Base-by-base conservation (phyloP, 2,113 vertebrate genomes). In the cat (Felis catus) region DNA sequence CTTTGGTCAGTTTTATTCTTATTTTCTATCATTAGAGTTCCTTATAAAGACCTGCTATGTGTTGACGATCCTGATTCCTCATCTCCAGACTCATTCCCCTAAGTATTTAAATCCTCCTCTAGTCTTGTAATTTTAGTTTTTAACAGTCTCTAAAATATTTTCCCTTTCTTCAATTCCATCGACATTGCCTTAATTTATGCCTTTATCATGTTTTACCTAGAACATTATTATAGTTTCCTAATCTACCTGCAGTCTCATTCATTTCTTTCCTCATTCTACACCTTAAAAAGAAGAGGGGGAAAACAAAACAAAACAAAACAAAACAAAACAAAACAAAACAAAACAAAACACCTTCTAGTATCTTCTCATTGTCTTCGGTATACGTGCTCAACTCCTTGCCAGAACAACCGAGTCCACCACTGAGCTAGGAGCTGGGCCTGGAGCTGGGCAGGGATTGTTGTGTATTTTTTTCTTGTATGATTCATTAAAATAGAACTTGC, bases 261-360 rank as follows among this genome's bases (percentile, higher is more conserved):
- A 9, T 73, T 81, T 41, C 39, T 73, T 70, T 48, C 68, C 31
- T 15, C 8, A 25, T 4, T 48, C 15, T 19, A 4, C 7, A 48
- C 13, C 10, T 91, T 55, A 61, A 31, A 83, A 33, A 48, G 51
- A 11, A 70, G 33, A 33, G 0, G 7, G 45, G 45, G 45, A 9
- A 4, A 2, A 1, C 7, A 1, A 41, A 13, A 12, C 6, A 45
- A 45, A 45, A 45, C 45, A 45, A 45, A 45, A 45, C 41, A 45
- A 45, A 36, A 36, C 36, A 36, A 36, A 45, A 45, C 45, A 45
- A 45, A 45, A 45, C 7, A 45, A 45, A 45, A 41, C 41, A 41
- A 4, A 2, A 1, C 7, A 1, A n/a, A 13, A 12, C 4, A 5
- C 27, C 10, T 23, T 19, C 45, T 11, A n/a, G 18, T n/a, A 4